Conservation (phyloP, 1,140 invertebrate genomes). For the Calliopsis andreniformis region DNA sequence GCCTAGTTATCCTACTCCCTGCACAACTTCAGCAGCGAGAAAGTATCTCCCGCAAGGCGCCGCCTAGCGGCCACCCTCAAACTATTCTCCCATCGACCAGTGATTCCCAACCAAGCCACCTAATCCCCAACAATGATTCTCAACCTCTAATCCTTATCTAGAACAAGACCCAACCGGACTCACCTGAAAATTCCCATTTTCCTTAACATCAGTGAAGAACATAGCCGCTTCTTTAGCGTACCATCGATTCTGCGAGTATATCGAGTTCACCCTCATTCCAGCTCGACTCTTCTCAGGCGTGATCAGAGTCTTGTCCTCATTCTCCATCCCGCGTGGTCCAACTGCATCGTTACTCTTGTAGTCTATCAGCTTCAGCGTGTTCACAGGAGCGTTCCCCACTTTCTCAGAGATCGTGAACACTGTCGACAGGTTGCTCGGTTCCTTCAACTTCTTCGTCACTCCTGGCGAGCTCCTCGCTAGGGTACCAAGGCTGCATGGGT, state of each 20-base stretch:
- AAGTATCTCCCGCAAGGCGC: not conserved
- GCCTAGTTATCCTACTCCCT: not conserved
- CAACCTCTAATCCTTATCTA: too few relatives aligned
- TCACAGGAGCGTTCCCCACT: not conserved
- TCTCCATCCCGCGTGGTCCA: constrained; percentile 52
- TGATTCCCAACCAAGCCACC: not conserved
- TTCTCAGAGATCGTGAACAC: constrained; percentile 67
- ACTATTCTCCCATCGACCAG: too few relatives aligned
- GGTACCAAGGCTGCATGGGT: not conserved
- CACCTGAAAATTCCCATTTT: constrained; percentile 77
- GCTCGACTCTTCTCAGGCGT: constrained; percentile 63
- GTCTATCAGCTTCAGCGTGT: constrained; percentile 53
- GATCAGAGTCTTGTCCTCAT: constrained; percentile 69
- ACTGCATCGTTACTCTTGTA: constrained; percentile 67
- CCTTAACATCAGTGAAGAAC: constrained; percentile 75
- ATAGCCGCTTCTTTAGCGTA: constrained; percentile 72
- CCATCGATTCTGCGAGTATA: constrained; percentile 79
- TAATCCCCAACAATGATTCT: too few relatives aligned
- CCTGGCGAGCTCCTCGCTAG: not conserved
- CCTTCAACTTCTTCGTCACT: not conserved
- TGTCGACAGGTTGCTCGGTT: not conserved
- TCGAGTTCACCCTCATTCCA: constrained; percentile 79
- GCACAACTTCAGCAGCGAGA: constrained; percentile 33
- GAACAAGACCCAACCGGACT: too few relatives aligned
- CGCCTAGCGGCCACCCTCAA: not conserved